These are phyloP conservation scores for Peromyscus leucopus DNA, from an alignment of 2,113 vertebrate species.

Conservation along the genomic window DNA sequence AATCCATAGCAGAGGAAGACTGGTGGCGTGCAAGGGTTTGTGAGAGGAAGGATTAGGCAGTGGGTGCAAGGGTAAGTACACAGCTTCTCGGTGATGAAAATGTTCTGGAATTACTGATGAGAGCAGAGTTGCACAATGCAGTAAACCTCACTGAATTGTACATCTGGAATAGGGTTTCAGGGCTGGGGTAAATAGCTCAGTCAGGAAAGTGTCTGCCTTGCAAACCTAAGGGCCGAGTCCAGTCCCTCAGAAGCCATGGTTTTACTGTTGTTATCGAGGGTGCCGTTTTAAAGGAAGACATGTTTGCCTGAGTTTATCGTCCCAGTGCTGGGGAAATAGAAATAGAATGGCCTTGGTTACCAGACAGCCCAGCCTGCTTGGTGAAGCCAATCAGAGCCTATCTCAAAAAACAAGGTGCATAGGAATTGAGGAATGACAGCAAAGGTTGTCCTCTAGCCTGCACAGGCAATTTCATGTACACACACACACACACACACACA, in stretches of 20 bases:
- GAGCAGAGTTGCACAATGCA: neutral
- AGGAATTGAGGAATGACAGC: neutral
- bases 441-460: neutral
- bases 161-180: neutral
- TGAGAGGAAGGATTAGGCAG: neutral
- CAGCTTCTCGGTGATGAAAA: neutral
- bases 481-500: neutral
- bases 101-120: neutral
- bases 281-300: neutral
- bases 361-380: neutral
- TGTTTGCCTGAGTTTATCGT: neutral
- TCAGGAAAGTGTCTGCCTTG: neutral
- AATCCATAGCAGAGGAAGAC: neutral
- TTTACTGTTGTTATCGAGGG: neutral
- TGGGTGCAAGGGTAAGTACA: neutral
- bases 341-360: neutral
- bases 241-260: neutral
- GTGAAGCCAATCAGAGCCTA: neutral
- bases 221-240: neutral
- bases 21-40: neutral
- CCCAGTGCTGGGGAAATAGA: neutral
- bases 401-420: neutral
- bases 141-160: neutral
- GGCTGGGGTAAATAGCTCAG: neutral
- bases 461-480: neutral